Conservation (phyloP, 1,140 invertebrate genomes). For the Brachionus rubens region DNA sequence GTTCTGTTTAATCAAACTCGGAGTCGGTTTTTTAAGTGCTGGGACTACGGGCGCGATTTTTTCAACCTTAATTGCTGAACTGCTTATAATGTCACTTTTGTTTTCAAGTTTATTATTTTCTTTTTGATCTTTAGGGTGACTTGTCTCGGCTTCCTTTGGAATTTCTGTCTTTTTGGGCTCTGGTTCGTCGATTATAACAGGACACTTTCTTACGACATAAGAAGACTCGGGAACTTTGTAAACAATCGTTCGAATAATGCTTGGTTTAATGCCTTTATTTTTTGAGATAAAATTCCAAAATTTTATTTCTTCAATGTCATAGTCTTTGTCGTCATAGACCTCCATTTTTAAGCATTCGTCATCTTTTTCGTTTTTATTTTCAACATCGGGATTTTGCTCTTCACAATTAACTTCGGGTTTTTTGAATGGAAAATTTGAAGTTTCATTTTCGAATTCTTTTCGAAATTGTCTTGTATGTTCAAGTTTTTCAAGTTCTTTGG, state of each 20-base stretch:
- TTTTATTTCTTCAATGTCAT: slow-evolving; percentile 45
- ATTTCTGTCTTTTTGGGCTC: no score
- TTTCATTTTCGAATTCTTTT: slow-evolving; percentile 19
- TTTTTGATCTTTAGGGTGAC: background rate
- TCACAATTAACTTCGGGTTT: background rate
- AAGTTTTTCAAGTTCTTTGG: slow-evolving; percentile 3
- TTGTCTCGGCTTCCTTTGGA: background rate
- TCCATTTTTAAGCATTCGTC: slow-evolving; percentile 33
- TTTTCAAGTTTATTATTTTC: background rate
- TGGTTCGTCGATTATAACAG: background rate
- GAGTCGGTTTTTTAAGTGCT: background rate
- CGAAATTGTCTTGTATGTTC: slow-evolving; percentile 2
- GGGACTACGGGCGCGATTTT: background rate
- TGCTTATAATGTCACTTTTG: background rate
- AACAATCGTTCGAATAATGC: slow-evolving; percentile 29
- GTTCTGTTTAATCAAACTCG: background rate
- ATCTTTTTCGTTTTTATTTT: background rate
- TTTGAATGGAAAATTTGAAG: background rate
- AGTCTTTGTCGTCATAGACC: slow-evolving; percentile 36
- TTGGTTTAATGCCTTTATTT: slow-evolving; percentile 41
- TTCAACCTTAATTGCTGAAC: background rate
- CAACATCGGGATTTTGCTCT: background rate
- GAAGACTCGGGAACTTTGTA: slow-evolving; percentile 33
- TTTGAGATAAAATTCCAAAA: slow-evolving; percentile 45
- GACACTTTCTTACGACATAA: background rate